Evolutionary conservation across 2,797 vertebrate species (phyloP).

Genomic region (Lophotriccus pileatus): DNA sequence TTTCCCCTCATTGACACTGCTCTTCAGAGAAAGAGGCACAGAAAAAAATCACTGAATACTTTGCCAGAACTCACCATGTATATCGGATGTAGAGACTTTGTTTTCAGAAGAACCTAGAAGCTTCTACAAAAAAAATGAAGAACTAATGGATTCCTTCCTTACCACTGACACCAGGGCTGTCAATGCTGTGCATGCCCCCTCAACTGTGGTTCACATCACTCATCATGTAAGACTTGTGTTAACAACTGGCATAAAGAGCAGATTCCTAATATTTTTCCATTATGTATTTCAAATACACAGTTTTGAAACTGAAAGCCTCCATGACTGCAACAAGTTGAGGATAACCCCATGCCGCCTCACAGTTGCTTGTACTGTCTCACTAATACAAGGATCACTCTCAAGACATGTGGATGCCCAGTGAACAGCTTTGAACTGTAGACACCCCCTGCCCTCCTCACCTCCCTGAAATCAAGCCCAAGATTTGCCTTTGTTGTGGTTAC

Average conservation of each 20-base stretch:
- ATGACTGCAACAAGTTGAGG: background rate
- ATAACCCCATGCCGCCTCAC: background rate
- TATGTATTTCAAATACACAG: background rate
- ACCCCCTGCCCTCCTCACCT: background rate
- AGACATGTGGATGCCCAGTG: background rate
- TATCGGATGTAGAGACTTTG: background rate
- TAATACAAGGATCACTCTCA: background rate
- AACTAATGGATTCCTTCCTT: background rate
- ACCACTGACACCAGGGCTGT: background rate
- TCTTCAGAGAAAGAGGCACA: background rate
- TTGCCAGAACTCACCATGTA: background rate
- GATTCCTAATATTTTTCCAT: background rate
- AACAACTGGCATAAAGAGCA: background rate
- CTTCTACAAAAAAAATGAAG: background rate
- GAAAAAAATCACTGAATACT: background rate
- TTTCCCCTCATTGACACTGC: background rate
- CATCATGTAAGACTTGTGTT: background rate
- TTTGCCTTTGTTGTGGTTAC: background rate
- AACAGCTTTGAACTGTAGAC: background rate
- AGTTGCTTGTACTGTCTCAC: background rate
- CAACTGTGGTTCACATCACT: accelerated
- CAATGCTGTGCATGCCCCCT: accelerated
- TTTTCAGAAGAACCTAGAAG: background rate
- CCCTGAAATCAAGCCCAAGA: background rate
- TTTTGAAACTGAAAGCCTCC: background rate